Evolutionary conservation across 2,888 invertebrate species (phyloP).

Genomic region (Idaea biselata): DNA sequence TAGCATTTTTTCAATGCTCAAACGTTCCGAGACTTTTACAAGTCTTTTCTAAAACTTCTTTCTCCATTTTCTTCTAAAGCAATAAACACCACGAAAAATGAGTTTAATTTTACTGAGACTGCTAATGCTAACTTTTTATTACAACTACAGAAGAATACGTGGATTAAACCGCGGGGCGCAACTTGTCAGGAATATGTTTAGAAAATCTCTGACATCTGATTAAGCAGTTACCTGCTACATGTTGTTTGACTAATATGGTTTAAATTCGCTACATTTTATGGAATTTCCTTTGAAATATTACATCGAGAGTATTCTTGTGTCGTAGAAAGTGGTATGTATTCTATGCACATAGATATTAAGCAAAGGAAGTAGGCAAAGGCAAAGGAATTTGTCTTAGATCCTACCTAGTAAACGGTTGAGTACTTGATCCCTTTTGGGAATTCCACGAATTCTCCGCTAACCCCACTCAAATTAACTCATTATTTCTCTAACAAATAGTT

Average conservation of each 20-base stretch:
- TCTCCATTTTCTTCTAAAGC: too few relatives aligned
- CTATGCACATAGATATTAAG: slow-evolving; percentile 22
- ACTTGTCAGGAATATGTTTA: too few relatives aligned
- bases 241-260: background rate
- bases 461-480: slow-evolving; percentile 59
- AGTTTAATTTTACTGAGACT: too few relatives aligned
- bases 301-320: slow-evolving; percentile 18
- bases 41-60: too few relatives aligned
- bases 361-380: slow-evolving; percentile 20
- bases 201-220: too few relatives aligned
- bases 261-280: background rate
- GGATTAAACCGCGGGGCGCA: too few relatives aligned
- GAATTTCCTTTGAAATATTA: slow-evolving; percentile 19
- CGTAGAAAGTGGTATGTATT: slow-evolving; percentile 20
- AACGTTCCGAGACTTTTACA: too few relatives aligned
- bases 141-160: too few relatives aligned
- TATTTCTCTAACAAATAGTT: slow-evolving; percentile 47
- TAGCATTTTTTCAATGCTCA: too few relatives aligned
- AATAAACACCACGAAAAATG: too few relatives aligned
- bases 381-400: slow-evolving; percentile 46
- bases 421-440: slow-evolving; percentile 50
- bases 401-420: slow-evolving; percentile 43
- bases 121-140: too few relatives aligned
- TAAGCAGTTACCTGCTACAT: too few relatives aligned
- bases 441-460: slow-evolving; percentile 45